Evolutionary conservation across 2,888 invertebrate genomes (phyloP), one percentile per base, ranked within the genome.

Genomic region (Melolontha melolontha): DNA sequence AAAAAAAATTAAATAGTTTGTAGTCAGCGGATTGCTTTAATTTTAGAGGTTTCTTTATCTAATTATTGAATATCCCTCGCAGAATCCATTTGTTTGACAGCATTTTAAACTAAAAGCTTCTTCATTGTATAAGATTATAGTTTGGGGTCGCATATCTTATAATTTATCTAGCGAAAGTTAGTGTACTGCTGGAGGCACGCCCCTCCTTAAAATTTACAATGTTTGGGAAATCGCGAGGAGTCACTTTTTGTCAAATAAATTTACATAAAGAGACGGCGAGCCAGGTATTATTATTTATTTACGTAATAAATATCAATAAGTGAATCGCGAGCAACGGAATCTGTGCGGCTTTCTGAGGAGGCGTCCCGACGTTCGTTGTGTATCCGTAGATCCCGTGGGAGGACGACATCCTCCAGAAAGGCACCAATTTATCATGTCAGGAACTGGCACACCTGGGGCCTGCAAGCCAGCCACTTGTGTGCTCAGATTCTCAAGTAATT

Each of bases 211-310:
- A 59, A 59, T 59, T 59, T 59, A 59, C 59, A 44, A 34, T 44
- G 59, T 59, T 44, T 44, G 59, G 59, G 59, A 59, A 59, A 59
- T 59, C 59, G 59, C 29, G 47, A 16, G n/a, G 54, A 64, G 64
- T 59, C 59, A 59, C 66, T 68, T 68, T 68, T 64, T 62, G 66
- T 59, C 68, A 65, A 69, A 70, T 78, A 78, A 79, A 78, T 77
- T 77, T 73, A 78, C 79, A 79, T 80, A 80, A 80, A 79, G 79
- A 79, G 73, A 76, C 75, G 70, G 72, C 69, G 52, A n/a, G 66
- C 70, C 71, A 76, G 79, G 79, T 78, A 81, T 80, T 81, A 79
- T 81, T 81, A 81, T 82, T 82, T 82, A 82, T 81, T 78, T 75
- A 75, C 73, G 79, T 79, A 79, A 82, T 82, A 82, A 82, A 82